A percentile compares a stretch with the other conserved stretches of the same genome.
Evolutionary conservation across 2,113 vertebrate species (phyloP).

Genomic region (Embiotoca jacksoni): DNA sequence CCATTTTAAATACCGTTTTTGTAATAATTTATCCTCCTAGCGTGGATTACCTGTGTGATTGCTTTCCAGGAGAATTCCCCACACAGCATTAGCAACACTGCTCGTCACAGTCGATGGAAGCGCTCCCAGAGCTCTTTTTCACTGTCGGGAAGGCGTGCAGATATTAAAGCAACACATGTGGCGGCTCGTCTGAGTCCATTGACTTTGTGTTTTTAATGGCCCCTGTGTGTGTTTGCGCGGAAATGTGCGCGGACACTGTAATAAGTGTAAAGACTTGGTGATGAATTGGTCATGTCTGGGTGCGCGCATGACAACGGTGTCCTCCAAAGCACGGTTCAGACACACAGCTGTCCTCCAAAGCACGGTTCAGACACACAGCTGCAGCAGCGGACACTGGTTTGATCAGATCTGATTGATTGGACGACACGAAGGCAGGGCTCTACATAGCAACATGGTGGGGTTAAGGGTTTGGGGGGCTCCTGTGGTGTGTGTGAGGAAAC

Average conservation of each 20-base stretch:
- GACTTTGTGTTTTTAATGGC: constrained; percentile 62
- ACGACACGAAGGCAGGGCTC: constrained; percentile 30
- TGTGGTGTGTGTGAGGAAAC: constrained; percentile 17
- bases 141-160: constrained; percentile 51
- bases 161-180: constrained; percentile 60
- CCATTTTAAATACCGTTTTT: constrained; percentile 39
- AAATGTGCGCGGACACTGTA: constrained; percentile 25
- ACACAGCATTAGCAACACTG: constrained; percentile 48
- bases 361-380: background rate
- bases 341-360: constrained; percentile 23
- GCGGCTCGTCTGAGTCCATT: constrained; percentile 57
- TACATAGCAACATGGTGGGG: constrained; percentile 35
- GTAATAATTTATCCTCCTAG: constrained; percentile 29
- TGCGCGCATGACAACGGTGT: constrained; percentile 22
- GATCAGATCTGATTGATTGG: constrained; percentile 69
- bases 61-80: constrained; percentile 67
- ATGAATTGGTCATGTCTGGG: constrained; percentile 45
- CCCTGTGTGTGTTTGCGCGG: constrained; percentile 7
- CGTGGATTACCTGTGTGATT: constrained; percentile 66
- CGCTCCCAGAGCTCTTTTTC: constrained; percentile 42
- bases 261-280: constrained; percentile 39
- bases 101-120: constrained; percentile 52
- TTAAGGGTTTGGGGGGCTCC: constrained; percentile 35
- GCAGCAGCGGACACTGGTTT: constrained; percentile 63
- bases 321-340: constrained; percentile 12